Percentiles rank a stretch among this genome's conserved stretches.
Conservation (phyloP, 2,797 vertebrate genomes). For the Sebastes aleutianus region DNA sequence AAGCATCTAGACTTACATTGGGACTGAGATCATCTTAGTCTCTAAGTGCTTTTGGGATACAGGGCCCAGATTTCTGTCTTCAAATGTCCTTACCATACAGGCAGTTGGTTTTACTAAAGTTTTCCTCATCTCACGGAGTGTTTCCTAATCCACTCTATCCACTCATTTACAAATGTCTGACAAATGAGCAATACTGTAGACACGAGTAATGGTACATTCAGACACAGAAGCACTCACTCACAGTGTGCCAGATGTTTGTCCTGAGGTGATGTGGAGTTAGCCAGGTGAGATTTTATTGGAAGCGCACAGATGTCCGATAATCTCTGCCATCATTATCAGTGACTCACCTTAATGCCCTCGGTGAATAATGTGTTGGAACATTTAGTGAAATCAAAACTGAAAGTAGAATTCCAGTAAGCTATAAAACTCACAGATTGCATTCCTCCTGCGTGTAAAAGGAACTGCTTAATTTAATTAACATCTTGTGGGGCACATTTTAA, state of each 20-base stretch:
- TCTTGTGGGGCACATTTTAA: neutral
- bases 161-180: neutral
- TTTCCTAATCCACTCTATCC: neutral
- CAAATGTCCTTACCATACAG: neutral
- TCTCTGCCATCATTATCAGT: slow-evolving; percentile 19
- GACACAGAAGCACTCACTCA: slow-evolving; percentile 38
- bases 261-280: slow-evolving; percentile 48
- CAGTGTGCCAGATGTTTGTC: slow-evolving; percentile 65
- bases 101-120: neutral
- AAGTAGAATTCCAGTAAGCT: neutral
- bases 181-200: slow-evolving; percentile 18
- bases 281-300: slow-evolving; percentile 55
- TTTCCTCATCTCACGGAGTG: neutral
- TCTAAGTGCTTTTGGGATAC: neutral
- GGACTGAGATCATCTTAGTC: neutral
- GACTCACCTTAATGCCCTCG: slow-evolving; percentile 39
- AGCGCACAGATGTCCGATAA: slow-evolving; percentile 21
- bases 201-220: slow-evolving; percentile 7
- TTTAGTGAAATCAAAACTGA: neutral
- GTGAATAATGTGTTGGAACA: slow-evolving; percentile 14
- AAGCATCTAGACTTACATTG: neutral
- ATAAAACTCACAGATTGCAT: neutral
- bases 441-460: neutral
- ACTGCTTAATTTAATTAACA: neutral
- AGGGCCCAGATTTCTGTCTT: neutral